Percentiles rank a stretch among this genome's conserved stretches.
phyloP scores from a whole-genome alignment of 2,888 invertebrate species.

The Galerucella pusilla region DNA sequence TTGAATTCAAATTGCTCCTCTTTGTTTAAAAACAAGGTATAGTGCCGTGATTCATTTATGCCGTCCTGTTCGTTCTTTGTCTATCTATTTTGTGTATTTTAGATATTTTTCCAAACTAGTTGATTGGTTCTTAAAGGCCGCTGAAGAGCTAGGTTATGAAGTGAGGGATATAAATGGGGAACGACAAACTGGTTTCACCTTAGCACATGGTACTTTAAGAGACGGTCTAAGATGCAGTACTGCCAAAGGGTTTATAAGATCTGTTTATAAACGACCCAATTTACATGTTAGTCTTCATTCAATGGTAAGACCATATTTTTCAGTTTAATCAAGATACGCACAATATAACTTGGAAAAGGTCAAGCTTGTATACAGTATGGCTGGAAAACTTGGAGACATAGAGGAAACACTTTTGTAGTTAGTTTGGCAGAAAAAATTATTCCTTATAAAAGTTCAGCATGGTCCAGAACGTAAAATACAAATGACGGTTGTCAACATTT shows the following conservation, averaged over 20 bases:
- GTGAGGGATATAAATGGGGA: conserved; percentile 81
- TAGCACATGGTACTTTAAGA: conserved; percentile 80
- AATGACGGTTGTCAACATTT: too few species aligned
- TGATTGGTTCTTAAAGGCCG: conserved; percentile 76
- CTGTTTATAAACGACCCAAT: conserved; percentile 72
- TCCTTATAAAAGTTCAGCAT: too few species aligned
- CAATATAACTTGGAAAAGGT: background rate
- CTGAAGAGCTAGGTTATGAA: conserved; percentile 76
- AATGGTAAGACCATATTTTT: conserved; percentile 37
- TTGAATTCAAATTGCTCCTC: too few species aligned
- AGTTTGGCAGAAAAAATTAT: too few species aligned
- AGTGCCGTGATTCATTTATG: too few species aligned
- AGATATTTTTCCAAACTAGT: conserved; percentile 77
- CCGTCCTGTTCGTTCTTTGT: too few species aligned
- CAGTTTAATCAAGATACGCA: background rate
- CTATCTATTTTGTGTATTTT: background rate
- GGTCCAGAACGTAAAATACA: too few species aligned
- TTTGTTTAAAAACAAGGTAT: too few species aligned
- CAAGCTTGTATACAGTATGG: too few species aligned
- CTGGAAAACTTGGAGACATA: too few species aligned
- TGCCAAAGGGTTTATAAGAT: conserved; percentile 81
- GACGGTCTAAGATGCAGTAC: conserved; percentile 86
- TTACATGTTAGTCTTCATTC: conserved; percentile 70
- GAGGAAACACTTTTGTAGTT: too few species aligned
- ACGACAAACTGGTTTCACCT: conserved; percentile 82